Conservation (phyloP, 2,113 vertebrate genomes). For the Pluvianellus socialis region DNA sequence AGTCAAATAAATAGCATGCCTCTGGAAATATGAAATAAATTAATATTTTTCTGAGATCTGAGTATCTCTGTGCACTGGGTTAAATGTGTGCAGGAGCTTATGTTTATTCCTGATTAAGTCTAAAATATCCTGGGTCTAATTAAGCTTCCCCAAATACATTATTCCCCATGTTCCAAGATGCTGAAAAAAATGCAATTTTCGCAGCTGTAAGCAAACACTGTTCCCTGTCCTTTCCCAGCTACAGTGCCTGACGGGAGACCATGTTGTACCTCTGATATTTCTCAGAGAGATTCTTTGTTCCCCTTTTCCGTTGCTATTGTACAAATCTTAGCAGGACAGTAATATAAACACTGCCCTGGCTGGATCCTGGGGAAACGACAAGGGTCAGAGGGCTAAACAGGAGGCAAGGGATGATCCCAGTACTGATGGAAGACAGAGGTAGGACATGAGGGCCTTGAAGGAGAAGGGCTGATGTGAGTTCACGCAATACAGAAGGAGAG, state of each 20-base stretch:
- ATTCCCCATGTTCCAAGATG: neutral
- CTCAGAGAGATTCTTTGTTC: neutral
- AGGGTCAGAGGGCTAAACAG: neutral
- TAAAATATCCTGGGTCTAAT: neutral
- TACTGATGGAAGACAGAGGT: neutral
- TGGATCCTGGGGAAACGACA: neutral
- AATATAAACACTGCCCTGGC: neutral
- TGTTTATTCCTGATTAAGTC: constrained; percentile 10
- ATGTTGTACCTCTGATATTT: neutral
- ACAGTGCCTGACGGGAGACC: neutral
- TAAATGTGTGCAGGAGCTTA: neutral
- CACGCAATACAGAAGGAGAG: neutral
- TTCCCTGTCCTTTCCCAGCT: neutral
- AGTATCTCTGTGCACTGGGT: neutral
- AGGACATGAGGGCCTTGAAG: neutral
- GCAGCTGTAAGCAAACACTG: neutral
- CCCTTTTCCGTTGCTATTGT: neutral
- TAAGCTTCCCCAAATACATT: neutral
- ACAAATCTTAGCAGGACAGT: neutral
- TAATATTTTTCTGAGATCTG: constrained; percentile 31
- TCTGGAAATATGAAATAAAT: constrained; percentile 40
- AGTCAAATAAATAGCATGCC: constrained; percentile 37
- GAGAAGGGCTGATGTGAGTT: neutral
- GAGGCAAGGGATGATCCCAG: neutral
- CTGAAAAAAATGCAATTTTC: neutral